phyloP scores from a whole-genome alignment of 1,140 invertebrate species.

The Bombus consobrinus region DNA sequence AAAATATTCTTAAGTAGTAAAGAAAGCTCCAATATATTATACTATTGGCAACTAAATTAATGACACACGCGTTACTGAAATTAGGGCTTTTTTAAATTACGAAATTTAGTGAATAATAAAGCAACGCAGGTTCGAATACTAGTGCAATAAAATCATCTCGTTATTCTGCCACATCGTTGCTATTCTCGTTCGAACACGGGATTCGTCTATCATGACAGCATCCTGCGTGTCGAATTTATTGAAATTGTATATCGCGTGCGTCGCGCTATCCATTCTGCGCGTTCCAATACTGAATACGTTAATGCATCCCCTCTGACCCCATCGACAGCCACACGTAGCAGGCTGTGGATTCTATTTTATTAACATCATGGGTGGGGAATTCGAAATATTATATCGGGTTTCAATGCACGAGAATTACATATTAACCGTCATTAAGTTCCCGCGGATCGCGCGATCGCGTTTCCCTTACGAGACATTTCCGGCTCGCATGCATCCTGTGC shows the following conservation, averaged over 20 bases:
- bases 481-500: constrained; percentile 5
- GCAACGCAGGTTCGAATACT: not conserved
- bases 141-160: not conserved
- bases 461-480: constrained; percentile 56
- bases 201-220: constrained; percentile 21
- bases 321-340: no score
- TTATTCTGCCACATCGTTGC: not conserved
- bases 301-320: not conserved
- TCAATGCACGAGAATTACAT: constrained; percentile 47
- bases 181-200: not conserved
- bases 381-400: constrained; percentile 52
- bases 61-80: not conserved
- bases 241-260: constrained; percentile 21
- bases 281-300: constrained; percentile 20
- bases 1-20: not conserved
- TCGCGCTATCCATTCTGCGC: not conserved
- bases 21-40: not conserved
- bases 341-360: constrained; percentile 40
- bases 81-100: not conserved
- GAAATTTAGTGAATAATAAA: not conserved
- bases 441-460: constrained; percentile 21
- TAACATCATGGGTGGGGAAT: constrained; percentile 27
- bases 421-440: constrained; percentile 40
- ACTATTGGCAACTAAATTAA: not conserved
- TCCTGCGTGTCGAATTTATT: constrained; percentile 6